Base-by-base conservation (phyloP, 1,140 invertebrate genomes). In the Bombyx mandarina region DNA sequence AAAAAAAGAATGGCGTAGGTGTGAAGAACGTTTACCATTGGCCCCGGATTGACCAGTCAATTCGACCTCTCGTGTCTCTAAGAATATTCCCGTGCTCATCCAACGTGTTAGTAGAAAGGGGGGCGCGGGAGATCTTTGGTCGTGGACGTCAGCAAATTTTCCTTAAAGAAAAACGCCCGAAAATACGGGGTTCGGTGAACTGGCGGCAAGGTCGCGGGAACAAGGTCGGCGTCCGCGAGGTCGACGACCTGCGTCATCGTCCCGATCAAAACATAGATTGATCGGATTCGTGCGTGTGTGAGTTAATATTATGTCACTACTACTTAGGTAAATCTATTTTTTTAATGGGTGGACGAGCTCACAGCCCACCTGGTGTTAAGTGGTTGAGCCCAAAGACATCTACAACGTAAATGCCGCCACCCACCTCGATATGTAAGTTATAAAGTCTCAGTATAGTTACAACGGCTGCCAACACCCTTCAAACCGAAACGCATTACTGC, bases 91-190 rank as follows among this genome's bases (percentile, higher is more conserved):
- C 7, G 7, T 18, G 6, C 10, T 3, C 10, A 18, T 43, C 26
- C 2, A 35, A 35, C 26, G 26, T 12, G 51, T 3, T 43, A 47
- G 5, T 35, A 35, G 45, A 43, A 65, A 54, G 63, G 54, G 67
- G 54, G 55, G 47, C 8, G 22, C 7, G 52, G 62, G 45, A 60
- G 75, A 22, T 78, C 79, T 63, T 42, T 4, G 6, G 47, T 12
- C 22, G 10, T 78, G 70, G 72, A 68, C 68, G 62, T 63, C 67
- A 63, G 58, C 54, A 58, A 76, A 79, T 79, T 82, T 82, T 82
- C 75, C 77, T 73, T 71, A 65, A 68, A 77, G 76, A 79, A 81
- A 81, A 81, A 79, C 71, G 64, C 56, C 78, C 75, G 73, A 81
- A 80, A 81, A 77, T 76, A 73, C 49, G 61, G 61, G 46, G 59